phyloP scores from a whole-genome alignment of 2,888 invertebrate species.

The Limnephilus marmoratus region DNA sequence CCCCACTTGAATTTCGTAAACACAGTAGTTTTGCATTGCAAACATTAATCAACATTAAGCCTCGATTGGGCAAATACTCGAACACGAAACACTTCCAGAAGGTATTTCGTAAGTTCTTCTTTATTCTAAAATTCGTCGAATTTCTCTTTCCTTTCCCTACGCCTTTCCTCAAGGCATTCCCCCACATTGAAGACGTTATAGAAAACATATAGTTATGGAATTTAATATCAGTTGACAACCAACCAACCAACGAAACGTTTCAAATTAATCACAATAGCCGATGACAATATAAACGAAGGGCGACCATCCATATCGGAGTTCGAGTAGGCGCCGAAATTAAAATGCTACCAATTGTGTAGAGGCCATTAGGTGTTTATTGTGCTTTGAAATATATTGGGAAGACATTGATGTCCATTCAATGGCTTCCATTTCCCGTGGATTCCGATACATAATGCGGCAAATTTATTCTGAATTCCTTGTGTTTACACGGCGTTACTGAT shows the following conservation, averaged over 20 bases:
- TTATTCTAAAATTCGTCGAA: background rate
- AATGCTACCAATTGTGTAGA: background rate
- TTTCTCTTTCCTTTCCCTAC: background rate
- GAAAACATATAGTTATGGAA: background rate
- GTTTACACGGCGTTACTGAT: background rate
- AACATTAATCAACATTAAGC: too few relatives aligned
- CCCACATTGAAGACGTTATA: background rate
- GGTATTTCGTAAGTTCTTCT: too few relatives aligned
- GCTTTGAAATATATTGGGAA: background rate
- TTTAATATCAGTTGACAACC: background rate
- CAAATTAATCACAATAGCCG: background rate
- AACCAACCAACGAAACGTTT: background rate
- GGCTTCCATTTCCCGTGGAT: background rate
- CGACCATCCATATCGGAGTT: background rate
- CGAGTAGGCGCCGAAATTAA: background rate
- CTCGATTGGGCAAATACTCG: too few relatives aligned
- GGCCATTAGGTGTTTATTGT: conserved; percentile 2
- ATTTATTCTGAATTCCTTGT: background rate
- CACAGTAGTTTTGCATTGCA: too few relatives aligned
- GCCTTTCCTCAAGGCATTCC: background rate
- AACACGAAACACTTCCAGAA: too few relatives aligned
- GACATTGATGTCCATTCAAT: background rate
- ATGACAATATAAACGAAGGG: background rate
- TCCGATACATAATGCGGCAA: background rate
- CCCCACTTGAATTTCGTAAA: too few relatives aligned